Conservation (phyloP, 2,113 vertebrate species). For the Conger conger region DNA sequence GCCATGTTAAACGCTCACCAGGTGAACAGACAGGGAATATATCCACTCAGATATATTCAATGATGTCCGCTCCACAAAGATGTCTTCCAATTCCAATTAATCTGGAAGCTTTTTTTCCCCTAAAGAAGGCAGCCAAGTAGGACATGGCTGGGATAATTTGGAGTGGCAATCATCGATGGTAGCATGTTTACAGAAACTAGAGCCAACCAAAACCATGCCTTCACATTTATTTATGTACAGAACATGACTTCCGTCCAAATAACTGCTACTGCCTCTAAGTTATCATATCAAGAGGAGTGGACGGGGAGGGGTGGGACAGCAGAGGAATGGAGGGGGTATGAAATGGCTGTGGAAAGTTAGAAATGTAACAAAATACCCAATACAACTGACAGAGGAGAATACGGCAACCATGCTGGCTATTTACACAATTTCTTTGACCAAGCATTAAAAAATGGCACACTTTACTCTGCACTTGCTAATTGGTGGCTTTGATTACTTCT, state of each 20-base stretch:
- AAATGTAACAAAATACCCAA: slow-evolving; percentile 69
- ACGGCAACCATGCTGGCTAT: slow-evolving; percentile 54
- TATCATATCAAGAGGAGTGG: slow-evolving; percentile 60
- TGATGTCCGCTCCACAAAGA: too few species aligned
- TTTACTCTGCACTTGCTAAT: slow-evolving; percentile 52
- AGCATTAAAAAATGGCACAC: background rate
- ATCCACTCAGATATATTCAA: too few species aligned
- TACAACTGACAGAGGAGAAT: slow-evolving; percentile 59
- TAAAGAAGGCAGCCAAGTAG: slow-evolving; percentile 42
- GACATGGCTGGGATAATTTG: slow-evolving; percentile 49
- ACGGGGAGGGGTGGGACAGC: slow-evolving; percentile 35
- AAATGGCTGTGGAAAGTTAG: slow-evolving; percentile 64
- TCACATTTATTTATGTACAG: slow-evolving; percentile 66
- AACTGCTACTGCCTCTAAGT: slow-evolving; percentile 45
- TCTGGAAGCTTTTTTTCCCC: too few species aligned
- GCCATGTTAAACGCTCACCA: background rate
- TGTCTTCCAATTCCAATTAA: too few species aligned
- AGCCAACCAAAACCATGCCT: slow-evolving; percentile 58
- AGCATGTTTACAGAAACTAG: slow-evolving; percentile 58
- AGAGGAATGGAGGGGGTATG: slow-evolving; percentile 48
- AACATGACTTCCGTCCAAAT: slow-evolving; percentile 62
- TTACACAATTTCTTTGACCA: slow-evolving; percentile 38
- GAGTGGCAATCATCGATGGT: slow-evolving; percentile 60
- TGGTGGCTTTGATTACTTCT: slow-evolving; percentile 46
- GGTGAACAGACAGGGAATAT: background rate